A percentile compares a stretch with the other conserved stretches of the same genome.
Conservation (phyloP, 2,888 invertebrate genomes). For the Bursaphelenchus okinawaensis region DNA sequence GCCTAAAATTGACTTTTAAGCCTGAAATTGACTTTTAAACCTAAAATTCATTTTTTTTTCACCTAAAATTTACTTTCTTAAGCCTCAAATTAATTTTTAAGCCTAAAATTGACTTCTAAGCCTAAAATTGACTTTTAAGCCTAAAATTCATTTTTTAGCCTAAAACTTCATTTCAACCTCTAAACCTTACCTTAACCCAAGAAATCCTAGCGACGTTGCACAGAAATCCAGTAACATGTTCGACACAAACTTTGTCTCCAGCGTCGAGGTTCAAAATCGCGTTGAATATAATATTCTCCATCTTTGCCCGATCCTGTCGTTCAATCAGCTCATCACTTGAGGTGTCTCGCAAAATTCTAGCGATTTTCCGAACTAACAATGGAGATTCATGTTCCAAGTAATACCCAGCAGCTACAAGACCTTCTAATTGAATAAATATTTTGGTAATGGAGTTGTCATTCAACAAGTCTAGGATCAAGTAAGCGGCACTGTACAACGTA, state of each 20-base stretch:
- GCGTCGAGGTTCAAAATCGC: not conserved
- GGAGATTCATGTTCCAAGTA: not conserved
- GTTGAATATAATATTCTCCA: not conserved
- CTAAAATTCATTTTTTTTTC: too few relatives aligned
- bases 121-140: not conserved
- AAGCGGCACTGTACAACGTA: not conserved
- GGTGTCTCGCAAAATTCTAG: not conserved
- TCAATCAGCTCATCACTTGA: not conserved
- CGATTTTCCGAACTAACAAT: not conserved
- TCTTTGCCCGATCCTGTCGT: not conserved
- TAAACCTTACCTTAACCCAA: not conserved
- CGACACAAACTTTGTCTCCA: not conserved
- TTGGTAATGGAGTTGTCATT: not conserved
- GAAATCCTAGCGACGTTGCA: not conserved
- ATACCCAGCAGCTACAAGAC: not conserved
- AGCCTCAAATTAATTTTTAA: not conserved
- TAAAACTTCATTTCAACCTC: not conserved
- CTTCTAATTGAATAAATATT: not conserved
- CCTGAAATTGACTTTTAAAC: too few relatives aligned
- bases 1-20: too few relatives aligned
- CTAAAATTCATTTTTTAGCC: not conserved
- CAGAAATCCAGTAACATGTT: not conserved
- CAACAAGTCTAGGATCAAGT: not conserved
- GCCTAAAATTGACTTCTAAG: not conserved
- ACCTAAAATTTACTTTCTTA: not conserved